phyloP scores from a whole-genome alignment of 2,113 vertebrate genomes.

The Terrapene triunguis region DNA sequence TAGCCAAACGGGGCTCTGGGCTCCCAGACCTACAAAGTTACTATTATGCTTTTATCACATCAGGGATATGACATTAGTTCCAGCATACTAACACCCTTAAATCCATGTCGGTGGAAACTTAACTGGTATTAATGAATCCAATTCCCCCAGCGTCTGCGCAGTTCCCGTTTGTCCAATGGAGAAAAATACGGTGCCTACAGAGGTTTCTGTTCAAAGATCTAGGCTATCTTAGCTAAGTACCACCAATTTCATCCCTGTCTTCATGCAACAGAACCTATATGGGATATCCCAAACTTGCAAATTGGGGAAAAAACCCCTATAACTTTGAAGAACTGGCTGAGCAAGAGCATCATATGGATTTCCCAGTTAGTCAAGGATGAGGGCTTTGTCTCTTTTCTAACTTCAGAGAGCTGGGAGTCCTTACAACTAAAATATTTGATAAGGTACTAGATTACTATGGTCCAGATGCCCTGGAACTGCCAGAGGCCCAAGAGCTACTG shows the following conservation, averaged over 20 bases:
- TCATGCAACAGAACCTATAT: neutral
- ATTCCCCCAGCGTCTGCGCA: neutral
- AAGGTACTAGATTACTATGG: neutral
- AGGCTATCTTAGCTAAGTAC: neutral
- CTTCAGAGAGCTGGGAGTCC: neutral
- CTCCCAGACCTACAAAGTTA: neutral
- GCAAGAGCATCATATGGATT: neutral
- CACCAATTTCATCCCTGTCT: neutral
- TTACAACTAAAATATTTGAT: neutral
- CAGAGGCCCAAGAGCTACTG: neutral
- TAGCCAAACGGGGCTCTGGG: neutral
- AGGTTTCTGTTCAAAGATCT: neutral
- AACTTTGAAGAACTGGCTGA: neutral
- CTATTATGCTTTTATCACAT: neutral
- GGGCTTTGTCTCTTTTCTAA: neutral
- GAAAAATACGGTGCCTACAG: neutral
- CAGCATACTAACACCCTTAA: neutral
- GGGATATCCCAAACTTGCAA: neutral
- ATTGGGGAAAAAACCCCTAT: neutral
- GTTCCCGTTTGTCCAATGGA: neutral
- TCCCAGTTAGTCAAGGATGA: neutral
- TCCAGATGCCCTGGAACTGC: neutral
- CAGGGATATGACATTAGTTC: neutral
- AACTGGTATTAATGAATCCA: neutral
- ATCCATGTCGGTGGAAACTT: neutral